Base-by-base conservation (phyloP, 2,797 vertebrate species). In the Champsocephalus gunnari region DNA sequence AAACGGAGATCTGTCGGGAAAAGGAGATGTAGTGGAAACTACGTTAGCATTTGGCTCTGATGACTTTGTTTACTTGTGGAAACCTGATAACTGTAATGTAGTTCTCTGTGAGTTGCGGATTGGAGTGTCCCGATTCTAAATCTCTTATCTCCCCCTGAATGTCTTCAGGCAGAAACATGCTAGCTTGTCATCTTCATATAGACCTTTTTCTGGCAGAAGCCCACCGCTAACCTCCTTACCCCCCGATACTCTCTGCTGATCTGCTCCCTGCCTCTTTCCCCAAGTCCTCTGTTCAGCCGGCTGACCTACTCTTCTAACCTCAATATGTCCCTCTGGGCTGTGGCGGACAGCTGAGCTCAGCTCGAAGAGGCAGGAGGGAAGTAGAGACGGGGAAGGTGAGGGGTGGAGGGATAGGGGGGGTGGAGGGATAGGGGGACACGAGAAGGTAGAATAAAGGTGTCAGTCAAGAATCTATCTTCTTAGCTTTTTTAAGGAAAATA, bases 291-390 rank as follows among this genome's bases (percentile, higher is more conserved):
- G 67, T 57, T 62, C 63, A 73, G 61, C 34, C 45, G 51, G 69
- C 73, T 78, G 70, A 87, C 82, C 63, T 66, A 65, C 77, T 68
- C 71, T 58, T 82, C 71, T 71, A 84, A 87, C 85, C 83, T 74
- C n/a, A 11, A 69, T 75, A 62, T 11, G 1, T 71, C 79, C 87
- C 84, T 72, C 9, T 59, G 82, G 82, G 86, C 86, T 32, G 71
- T 51, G 49, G 50, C 69, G 85, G 73, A 77, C 54, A 85, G 78
- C 83, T 88, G 83, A 90, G 80, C 72, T 83, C 77, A 82, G 78
- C 85, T 77, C 54, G 68, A 70, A 80, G 21, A 76, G 41, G 59
- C 47, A 79, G 59, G 32, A 32, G 47, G 21, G 41, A 61, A 60
- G 44, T 19, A 43, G 43, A 61, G 10, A 28, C n/a, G 16, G 21